phyloP scores from a whole-genome alignment of 2,888 invertebrate species.

The Gari tellinella region DNA sequence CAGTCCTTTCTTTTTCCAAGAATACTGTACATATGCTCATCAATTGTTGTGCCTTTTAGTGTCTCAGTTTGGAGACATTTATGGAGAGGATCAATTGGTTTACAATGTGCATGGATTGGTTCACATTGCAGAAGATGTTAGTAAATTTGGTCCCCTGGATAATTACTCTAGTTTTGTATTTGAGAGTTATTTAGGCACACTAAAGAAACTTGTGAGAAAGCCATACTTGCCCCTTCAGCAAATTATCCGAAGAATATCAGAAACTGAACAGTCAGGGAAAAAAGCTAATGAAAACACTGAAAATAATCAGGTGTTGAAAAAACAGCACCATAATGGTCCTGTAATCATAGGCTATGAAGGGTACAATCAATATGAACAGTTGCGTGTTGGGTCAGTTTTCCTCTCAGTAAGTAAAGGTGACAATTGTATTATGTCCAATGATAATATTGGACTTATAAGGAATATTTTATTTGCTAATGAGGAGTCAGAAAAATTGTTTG shows the following conservation, averaged over 20 bases:
- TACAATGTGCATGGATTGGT: conserved; percentile 82
- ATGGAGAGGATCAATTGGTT: conserved; percentile 77
- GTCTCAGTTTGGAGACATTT: conserved; percentile 67
- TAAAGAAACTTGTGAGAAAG: conserved; percentile 47
- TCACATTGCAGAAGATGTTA: conserved; percentile 80
- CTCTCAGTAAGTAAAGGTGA: too few species aligned
- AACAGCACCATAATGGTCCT: conserved; percentile 10
- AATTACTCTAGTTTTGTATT: conserved; percentile 78
- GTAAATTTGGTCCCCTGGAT: conserved; percentile 75
- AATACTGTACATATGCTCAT: conserved; percentile 60
- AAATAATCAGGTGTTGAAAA: conserved; percentile 7
- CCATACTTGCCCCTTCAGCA: conserved; percentile 34
- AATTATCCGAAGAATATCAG: conserved; percentile 37
- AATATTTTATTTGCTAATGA: too few species aligned
- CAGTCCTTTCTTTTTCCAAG: conserved; percentile 49
- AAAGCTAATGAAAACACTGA: neutral
- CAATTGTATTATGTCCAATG: too few species aligned
- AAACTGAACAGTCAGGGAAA: neutral
- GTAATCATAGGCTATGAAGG: too few species aligned
- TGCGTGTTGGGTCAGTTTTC: too few species aligned
- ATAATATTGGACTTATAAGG: too few species aligned
- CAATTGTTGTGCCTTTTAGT: conserved; percentile 71
- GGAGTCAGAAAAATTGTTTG: too few species aligned
- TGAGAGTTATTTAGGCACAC: conserved; percentile 76
- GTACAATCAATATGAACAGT: too few species aligned